phyloP scores from a whole-genome alignment of 2,888 invertebrate species.

The Agrotis ipsilon region DNA sequence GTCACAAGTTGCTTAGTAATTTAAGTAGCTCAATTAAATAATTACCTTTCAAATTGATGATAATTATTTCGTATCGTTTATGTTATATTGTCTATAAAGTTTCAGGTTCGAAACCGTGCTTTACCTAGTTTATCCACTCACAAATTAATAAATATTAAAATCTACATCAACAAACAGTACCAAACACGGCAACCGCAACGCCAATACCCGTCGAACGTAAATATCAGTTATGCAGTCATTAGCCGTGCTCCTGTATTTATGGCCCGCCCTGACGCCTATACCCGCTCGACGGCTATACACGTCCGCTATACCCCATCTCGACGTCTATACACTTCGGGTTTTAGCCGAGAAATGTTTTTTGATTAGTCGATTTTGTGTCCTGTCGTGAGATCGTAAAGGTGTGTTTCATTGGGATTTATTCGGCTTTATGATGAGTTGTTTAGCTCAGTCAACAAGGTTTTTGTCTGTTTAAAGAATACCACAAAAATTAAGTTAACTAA shows the following conservation, averaged over 20 bases:
- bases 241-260: conserved; percentile 61
- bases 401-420: conserved; percentile 35
- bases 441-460: neutral
- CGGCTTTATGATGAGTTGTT: neutral
- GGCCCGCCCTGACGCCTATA: conserved; percentile 39
- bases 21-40: no score
- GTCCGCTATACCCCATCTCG: conserved; percentile 25
- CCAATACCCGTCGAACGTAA: conserved; percentile 60
- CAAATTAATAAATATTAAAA: neutral
- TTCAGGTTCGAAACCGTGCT: no score
- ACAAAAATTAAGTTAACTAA: neutral
- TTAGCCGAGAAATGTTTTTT: conserved; percentile 61
- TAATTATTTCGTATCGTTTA: no score
- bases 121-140: no score
- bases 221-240: conserved; percentile 70
- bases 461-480: neutral
- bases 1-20: no score
- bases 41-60: no score
- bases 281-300: conserved; percentile 36
- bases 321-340: conserved; percentile 52
- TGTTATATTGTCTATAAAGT: no score
- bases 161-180: conserved; percentile 5
- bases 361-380: conserved; percentile 62
- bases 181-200: conserved; percentile 49
- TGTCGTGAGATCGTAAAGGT: conserved; percentile 26